Evolutionary conservation across 2,888 invertebrate genomes (phyloP), one percentile per base, ranked within the genome.

Genomic region (Leucania comma): DNA sequence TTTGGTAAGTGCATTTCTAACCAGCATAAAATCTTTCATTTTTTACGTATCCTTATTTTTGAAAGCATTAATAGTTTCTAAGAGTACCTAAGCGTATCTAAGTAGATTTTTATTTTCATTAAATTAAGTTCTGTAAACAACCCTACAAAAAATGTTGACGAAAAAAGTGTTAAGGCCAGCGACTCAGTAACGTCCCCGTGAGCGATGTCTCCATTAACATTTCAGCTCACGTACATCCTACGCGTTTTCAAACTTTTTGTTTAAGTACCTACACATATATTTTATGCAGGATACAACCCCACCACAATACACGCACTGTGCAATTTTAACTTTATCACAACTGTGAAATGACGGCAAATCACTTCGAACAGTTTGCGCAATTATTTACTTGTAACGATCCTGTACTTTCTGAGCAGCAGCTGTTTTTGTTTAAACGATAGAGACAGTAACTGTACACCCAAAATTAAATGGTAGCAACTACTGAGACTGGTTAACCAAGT

Each of bases 191-290:
- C 50, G 61, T 73, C 61, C 56, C 59, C 58, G 73, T 68, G 66
- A 78, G 65, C 63, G 63, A 81, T 73, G 66, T 70, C 64, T 66
- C 58, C 64, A 73, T 81, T 75, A 72, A 65, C 51, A 65, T 82
- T 83, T 74, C 83, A 75, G 68, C 61, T 81, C 82, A 82, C 83
- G 83, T 83, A 70, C 54, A 29, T 54, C 60, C 68, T 59, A 74
- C 71, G 73, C 64, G 42, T 73, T 78, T 78, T 81, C 58, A 71
- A 79, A 81, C 60, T 71, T 73, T 77, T 80, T 83, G 70, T 83
- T 72, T 78, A 74, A 72, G 54, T 72, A 72, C n/a, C 29, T 54
- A 29, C 60, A 71, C 51, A 67, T 64, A 75, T 74, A 80, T 80
- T 77, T 68, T 81, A 77, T 64, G 42, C 68, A 72, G 46, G 54